phyloP scores from a whole-genome alignment of 2,797 vertebrate species.

The Spinibarbus caldwelli region DNA sequence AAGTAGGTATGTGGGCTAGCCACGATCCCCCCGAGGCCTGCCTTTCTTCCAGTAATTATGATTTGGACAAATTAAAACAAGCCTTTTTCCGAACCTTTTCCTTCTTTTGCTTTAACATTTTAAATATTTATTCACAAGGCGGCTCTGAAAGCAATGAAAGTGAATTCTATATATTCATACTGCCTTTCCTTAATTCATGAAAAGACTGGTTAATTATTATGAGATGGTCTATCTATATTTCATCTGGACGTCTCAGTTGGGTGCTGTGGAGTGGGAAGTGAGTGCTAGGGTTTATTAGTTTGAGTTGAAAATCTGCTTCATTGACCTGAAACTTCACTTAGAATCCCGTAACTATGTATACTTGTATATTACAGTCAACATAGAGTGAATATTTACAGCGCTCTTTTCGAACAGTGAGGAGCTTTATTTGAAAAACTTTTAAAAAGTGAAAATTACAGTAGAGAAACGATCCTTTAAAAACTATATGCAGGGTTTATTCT shows the following conservation, averaged over 20 bases:
- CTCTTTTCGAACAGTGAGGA: background rate
- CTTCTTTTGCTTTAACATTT: slow-evolving; percentile 74
- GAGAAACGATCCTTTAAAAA: background rate
- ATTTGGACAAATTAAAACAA: slow-evolving; percentile 73
- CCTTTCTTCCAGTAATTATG: slow-evolving; percentile 72
- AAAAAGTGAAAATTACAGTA: background rate
- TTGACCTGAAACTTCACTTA: slow-evolving; percentile 39
- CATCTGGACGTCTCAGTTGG: slow-evolving; percentile 72
- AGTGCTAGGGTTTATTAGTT: slow-evolving; percentile 65
- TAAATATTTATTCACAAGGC: slow-evolving; percentile 81
- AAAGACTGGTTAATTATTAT: slow-evolving; percentile 73
- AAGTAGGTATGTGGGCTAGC: slow-evolving; percentile 60
- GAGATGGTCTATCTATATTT: slow-evolving; percentile 73
- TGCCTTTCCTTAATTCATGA: slow-evolving; percentile 73
- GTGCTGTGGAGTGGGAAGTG: slow-evolving; percentile 62
- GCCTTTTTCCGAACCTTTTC: slow-evolving; percentile 57
- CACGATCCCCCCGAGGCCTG: slow-evolving; percentile 60
- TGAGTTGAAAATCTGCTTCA: slow-evolving; percentile 34
- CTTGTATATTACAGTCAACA: slow-evolving; percentile 4
- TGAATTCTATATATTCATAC: slow-evolving; percentile 74
- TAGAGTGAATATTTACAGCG: slow-evolving; percentile 36
- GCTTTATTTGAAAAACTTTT: slow-evolving; percentile 3
- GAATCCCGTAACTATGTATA: slow-evolving; percentile 6
- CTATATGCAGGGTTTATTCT: background rate
- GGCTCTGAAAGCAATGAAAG: slow-evolving; percentile 80